A percentile compares a stretch with the other conserved stretches of the same genome.
These are phyloP conservation scores for Eremophila alpestris DNA, from an alignment of 2,797 vertebrate species.

Conservation along the genomic window DNA sequence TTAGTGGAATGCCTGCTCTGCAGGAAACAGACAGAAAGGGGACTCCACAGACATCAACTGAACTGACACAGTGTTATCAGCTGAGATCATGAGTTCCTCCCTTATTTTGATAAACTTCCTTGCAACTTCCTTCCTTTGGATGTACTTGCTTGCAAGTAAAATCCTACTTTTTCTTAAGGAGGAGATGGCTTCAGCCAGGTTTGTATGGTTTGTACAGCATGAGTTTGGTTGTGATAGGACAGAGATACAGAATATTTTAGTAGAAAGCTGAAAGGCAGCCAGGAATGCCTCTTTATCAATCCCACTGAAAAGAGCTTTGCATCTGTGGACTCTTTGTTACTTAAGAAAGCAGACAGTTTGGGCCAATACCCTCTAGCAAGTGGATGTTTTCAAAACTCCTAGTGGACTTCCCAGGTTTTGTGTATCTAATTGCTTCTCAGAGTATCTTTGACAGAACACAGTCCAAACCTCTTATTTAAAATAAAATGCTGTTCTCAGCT, in stretches of 20 bases:
- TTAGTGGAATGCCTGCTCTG: not conserved
- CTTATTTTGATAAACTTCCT: not conserved
- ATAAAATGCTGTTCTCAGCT: not conserved
- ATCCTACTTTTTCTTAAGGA: not conserved
- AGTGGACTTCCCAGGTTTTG: not conserved
- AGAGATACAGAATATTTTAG: not conserved
- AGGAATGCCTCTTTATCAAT: not conserved
- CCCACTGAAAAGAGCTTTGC: not conserved
- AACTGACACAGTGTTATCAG: not conserved
- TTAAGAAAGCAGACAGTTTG: not conserved
- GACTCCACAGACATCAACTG: not conserved
- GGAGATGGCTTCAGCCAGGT: not conserved
- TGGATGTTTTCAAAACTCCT: not conserved
- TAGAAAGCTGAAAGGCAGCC: not conserved
- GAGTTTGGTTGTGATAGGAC: not conserved
- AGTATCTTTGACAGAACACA: not conserved
- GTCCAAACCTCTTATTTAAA: not conserved
- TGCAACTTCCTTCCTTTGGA: not conserved
- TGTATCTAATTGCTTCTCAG: not conserved
- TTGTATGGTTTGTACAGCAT: not conserved
- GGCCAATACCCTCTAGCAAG: not conserved
- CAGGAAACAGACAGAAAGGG: not conserved
- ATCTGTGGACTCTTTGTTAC: not conserved
- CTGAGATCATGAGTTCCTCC: not conserved
- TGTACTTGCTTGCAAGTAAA: not conserved